Percentiles rank a stretch among this genome's conserved stretches.
These are phyloP conservation scores for Bos indicus DNA, from an alignment of 2,113 vertebrate genomes.

Conservation along the genomic window DNA sequence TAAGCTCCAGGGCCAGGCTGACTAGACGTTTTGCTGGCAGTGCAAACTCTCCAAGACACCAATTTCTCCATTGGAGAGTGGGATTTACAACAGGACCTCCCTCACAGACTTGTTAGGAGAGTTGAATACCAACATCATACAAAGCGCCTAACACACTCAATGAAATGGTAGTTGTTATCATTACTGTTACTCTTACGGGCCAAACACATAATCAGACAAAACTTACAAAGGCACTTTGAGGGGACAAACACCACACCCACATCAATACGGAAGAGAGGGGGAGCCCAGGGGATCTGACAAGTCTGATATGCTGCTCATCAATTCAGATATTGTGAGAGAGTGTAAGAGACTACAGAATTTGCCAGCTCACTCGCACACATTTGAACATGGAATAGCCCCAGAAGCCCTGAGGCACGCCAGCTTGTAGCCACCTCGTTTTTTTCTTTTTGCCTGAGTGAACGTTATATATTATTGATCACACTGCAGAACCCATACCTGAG, in stretches of 20 bases:
- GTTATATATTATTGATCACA: not conserved
- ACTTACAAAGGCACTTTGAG: not conserved
- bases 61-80: not conserved
- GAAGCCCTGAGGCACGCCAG: not conserved
- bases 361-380: accelerated
- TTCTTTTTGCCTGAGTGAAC: not conserved
- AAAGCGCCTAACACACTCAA: not conserved
- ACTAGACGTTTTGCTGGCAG: too few species aligned
- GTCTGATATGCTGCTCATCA: not conserved
- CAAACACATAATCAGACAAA: not conserved
- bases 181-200: not conserved
- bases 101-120: not conserved
- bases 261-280: not conserved
- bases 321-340: not conserved
- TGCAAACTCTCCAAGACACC: not conserved
- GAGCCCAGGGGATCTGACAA: not conserved
- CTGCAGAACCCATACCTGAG: not conserved
- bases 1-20: not conserved
- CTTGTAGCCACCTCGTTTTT: not conserved
- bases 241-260: not conserved
- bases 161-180: not conserved
- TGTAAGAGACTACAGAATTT: not conserved
- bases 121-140: not conserved
- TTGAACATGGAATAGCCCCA: not conserved
- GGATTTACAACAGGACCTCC: not conserved